Base-by-base conservation (phyloP, 2,888 invertebrate species). In the Dolomedes plantarius region DNA sequence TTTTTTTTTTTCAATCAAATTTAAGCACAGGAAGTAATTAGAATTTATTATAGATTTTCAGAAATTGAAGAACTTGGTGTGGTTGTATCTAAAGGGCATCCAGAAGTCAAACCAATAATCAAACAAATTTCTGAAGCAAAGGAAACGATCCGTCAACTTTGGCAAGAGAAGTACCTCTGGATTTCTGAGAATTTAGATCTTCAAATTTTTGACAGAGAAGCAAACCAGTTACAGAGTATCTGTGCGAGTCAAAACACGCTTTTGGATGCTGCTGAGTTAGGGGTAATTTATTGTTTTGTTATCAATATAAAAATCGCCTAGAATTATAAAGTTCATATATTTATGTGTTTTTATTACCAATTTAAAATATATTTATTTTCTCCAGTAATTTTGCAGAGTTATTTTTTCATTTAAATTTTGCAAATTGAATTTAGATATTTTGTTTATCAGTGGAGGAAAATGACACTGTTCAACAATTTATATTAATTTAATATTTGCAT, bases 211-310 rank as follows among this genome's bases (percentile, higher is more conserved):
- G 97, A 97, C 92, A 94, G 97, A 46, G 98, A 99, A 91, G 98
- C 98, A 0, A 98, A 99, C 91, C 96, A 98, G 91, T 96, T 99
- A 88, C 98, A 99, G 92, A 97, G 98, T 0, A 95, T 96, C 16
- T 97, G 97, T 69, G 96, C 96, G 75, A 96, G 97, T 23, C 98
- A 98, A 91, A 96, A 97, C 91, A 97, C 97, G 0, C 97, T 97
- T 92, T 93, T 99, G 27, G 97, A 97, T 89, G 96, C 95, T 91
- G 94, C 94, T 9, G 95, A 97, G 89, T 93, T 96, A 65, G 98
- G 98, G 88, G 94, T 95, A 56, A 46, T 16, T 11, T 46, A 36
- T 36, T n/a, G n/a, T n/a, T n/a, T n/a, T n/a, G n/a, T n/a, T n/a
- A n/a, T n/a, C n/a, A n/a, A n/a, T n/a, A n/a, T n/a, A n/a, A n/a